A percentile compares a stretch with the other conserved stretches of the same genome.
phyloP scores from a whole-genome alignment of 2,113 vertebrate genomes.

The Notechis scutatus region DNA sequence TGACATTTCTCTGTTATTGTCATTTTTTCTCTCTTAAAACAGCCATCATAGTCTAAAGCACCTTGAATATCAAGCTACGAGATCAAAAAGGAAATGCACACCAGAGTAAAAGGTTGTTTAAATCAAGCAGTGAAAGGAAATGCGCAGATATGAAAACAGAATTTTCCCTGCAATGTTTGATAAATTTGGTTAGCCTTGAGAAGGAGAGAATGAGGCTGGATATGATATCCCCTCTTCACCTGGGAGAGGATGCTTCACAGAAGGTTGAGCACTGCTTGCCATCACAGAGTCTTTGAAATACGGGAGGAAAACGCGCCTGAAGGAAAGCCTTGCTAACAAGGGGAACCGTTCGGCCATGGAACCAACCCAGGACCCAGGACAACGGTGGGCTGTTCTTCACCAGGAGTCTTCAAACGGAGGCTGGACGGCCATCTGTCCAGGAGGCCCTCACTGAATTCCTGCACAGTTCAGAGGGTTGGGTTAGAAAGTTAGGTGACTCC shows the following conservation, averaged over 20 bases:
- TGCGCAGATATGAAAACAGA: not conserved
- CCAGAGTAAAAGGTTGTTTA: not conserved
- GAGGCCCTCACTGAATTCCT: not conserved
- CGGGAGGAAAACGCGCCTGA: not conserved
- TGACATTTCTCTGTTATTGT: conserved; percentile 6
- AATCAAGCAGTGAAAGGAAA: not conserved
- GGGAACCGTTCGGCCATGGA: not conserved
- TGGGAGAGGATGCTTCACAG: not conserved
- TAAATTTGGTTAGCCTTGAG: not conserved
- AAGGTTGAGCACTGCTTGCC: not conserved
- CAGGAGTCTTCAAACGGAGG: not conserved
- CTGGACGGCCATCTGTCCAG: not conserved
- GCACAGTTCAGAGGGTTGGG: not conserved
- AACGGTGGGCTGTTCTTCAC: not conserved
- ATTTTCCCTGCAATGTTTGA: rapidly evolving
- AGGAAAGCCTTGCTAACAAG: not conserved
- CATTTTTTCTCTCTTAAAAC: conserved; percentile 36
- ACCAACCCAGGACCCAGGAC: not conserved
- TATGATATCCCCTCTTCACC: not conserved
- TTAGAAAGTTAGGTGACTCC: not conserved
- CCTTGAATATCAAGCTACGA: conserved; percentile 38
- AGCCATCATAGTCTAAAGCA: conserved; percentile 22
- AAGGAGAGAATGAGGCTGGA: not conserved
- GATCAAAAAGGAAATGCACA: conserved; percentile 29
- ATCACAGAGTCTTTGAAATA: not conserved